phyloP scores from a whole-genome alignment of 2,888 invertebrate genomes.

The Fragum sueziense region DNA sequence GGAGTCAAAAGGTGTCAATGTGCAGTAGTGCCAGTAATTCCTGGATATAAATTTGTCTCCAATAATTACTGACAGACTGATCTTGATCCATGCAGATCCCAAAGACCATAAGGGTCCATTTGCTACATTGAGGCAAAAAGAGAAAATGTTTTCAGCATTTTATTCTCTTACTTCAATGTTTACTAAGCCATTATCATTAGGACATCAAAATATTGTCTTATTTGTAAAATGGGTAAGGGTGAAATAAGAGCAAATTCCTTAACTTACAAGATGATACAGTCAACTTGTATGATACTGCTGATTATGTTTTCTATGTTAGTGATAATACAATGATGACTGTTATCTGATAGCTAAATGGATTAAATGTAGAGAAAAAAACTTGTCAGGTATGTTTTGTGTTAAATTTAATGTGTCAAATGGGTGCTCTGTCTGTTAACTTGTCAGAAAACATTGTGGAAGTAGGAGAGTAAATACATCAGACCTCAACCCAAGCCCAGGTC shows the following conservation, averaged over 20 bases:
- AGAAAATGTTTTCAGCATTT: background rate
- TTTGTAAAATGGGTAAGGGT: background rate
- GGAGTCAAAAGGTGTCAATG: too few species aligned
- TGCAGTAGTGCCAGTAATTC: too few species aligned
- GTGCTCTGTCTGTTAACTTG: too few species aligned
- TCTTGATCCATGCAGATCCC: too few species aligned
- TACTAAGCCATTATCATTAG: too few species aligned
- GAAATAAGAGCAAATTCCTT: constrained; percentile 10
- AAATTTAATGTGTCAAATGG: too few species aligned
- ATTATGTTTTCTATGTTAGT: constrained; percentile 8
- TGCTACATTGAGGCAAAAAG: background rate
- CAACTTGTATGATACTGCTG: constrained; percentile 1
- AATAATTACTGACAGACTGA: too few species aligned
- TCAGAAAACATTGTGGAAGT: too few species aligned
- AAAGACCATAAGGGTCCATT: too few species aligned
- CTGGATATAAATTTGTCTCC: too few species aligned
- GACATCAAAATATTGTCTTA: background rate
- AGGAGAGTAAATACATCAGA: background rate
- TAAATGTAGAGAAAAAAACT: background rate
- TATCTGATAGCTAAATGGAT: background rate
- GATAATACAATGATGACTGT: background rate
- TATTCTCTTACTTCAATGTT: background rate
- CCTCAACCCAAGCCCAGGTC: background rate
- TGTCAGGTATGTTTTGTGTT: background rate
- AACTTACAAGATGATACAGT: constrained; percentile 15